Evolutionary conservation across 2,797 vertebrate species (phyloP).

Genomic region (Alauda arvensis): DNA sequence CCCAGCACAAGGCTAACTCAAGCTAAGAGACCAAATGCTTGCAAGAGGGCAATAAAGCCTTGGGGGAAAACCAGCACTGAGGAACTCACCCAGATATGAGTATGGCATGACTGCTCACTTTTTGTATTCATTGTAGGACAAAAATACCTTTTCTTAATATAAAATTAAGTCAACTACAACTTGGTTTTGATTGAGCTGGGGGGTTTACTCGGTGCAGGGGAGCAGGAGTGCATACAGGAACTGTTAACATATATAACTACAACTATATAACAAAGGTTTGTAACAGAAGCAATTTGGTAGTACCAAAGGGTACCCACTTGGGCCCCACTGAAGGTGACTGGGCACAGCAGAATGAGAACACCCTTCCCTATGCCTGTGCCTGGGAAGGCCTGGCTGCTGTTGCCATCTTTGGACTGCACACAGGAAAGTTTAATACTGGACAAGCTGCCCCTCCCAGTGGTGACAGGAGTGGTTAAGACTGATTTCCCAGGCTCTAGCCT

Average conservation of each 20-base stretch:
- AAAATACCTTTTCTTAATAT: not conserved
- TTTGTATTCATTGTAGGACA: not conserved
- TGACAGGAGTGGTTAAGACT: not conserved
- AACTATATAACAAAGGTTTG: not conserved
- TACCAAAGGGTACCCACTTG: not conserved
- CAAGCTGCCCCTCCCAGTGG: constrained; percentile 1
- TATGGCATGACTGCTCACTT: not conserved
- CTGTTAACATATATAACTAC: not conserved
- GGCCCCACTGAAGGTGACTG: not conserved
- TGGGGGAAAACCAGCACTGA: not conserved
- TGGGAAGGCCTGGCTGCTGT: not conserved
- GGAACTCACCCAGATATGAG: not conserved
- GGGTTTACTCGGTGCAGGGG: not conserved
- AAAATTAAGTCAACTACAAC: not conserved
- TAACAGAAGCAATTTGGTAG: not conserved
- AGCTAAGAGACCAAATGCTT: not conserved
- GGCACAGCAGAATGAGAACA: not conserved
- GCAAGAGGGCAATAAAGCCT: not conserved
- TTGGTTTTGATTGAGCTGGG: not conserved
- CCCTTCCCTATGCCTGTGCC: not conserved
- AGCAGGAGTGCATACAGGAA: not conserved
- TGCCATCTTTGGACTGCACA: not conserved
- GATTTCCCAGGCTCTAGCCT: not conserved
- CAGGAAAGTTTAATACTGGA: not conserved
- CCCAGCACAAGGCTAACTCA: not conserved